Evolutionary conservation across 2,113 vertebrate species (phyloP).

Genomic region (Elgaria multicarinata): DNA sequence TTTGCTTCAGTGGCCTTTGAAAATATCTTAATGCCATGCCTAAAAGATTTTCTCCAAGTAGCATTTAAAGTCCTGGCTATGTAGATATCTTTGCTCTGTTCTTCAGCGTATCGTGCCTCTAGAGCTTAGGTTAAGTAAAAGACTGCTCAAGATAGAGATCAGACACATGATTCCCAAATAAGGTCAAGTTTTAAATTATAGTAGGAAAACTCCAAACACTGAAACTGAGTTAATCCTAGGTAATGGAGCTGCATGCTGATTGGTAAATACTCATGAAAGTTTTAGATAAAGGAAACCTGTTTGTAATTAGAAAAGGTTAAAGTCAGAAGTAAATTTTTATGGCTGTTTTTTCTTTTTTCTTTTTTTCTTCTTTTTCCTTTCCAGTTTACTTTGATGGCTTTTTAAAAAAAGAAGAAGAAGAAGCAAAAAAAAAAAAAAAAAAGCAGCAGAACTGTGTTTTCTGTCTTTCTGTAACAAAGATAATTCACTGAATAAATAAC

Average conservation of each 20-base stretch:
- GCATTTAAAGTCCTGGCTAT: slow-evolving; percentile 17
- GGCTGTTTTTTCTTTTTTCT: background rate
- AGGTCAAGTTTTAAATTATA: slow-evolving; percentile 35
- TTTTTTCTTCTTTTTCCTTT: background rate
- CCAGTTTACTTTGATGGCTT: slow-evolving; percentile 5
- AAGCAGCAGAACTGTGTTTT: background rate
- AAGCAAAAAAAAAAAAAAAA: background rate
- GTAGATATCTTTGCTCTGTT: slow-evolving; percentile 36
- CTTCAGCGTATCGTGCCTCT: slow-evolving; percentile 21
- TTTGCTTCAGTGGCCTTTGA: background rate
- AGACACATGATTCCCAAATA: slow-evolving; percentile 13
- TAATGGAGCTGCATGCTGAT: slow-evolving; percentile 31
- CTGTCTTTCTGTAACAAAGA: slow-evolving; percentile 1
- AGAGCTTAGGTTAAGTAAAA: slow-evolving; percentile 19
- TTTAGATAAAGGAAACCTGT: slow-evolving; percentile 33
- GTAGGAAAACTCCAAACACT: slow-evolving; percentile 15
- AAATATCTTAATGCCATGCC: slow-evolving; percentile 15
- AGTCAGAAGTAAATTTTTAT: slow-evolving; percentile 39
- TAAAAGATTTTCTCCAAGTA: slow-evolving; percentile 38
- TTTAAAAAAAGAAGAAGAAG: too few species aligned
- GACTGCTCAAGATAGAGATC: slow-evolving; percentile 28
- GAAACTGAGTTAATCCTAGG: slow-evolving; percentile 37
- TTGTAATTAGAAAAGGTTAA: slow-evolving; percentile 32
- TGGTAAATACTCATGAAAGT: slow-evolving; percentile 32
- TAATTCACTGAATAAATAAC: slow-evolving; percentile 26